A percentile compares a stretch with the other conserved stretches of the same genome.
Evolutionary conservation across 1,140 invertebrate species (phyloP).

Genomic region (Drosophila novamexicana): DNA sequence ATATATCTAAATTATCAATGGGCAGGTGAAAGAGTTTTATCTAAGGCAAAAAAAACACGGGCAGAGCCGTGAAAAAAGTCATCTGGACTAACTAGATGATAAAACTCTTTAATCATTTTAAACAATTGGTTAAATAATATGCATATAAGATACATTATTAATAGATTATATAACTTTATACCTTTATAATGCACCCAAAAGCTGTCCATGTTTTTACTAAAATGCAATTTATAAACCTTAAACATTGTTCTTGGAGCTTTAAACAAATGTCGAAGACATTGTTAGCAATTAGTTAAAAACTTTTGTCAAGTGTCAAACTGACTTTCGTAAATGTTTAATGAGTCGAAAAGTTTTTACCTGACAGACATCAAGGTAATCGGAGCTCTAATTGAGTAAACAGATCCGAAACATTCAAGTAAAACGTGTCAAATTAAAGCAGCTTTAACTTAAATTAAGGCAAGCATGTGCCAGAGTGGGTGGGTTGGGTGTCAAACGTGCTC

Average conservation of each 20-base stretch:
- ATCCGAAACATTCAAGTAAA: constrained; percentile 17
- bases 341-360: constrained; percentile 21
- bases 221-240: too few species aligned
- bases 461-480: neutral
- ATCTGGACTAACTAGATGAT: too few species aligned
- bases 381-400: constrained; percentile 34
- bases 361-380: constrained; percentile 28
- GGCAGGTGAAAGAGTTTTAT: too few species aligned
- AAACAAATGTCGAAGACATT: constrained; percentile 8
- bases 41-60: too few species aligned
- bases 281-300: constrained; percentile 26
- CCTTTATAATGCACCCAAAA: too few species aligned
- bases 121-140: too few species aligned
- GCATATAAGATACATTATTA: too few species aligned
- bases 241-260: neutral
- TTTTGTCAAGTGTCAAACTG: constrained; percentile 23
- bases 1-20: too few species aligned
- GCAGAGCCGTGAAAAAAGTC: too few species aligned
- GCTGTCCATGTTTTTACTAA: too few species aligned
- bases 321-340: constrained; percentile 25
- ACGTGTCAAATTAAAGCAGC: constrained; percentile 34
- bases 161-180: too few species aligned
- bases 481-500: constrained; percentile 21
- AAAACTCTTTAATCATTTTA: too few species aligned
- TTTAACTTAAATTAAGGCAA: constrained; percentile 38